Base-by-base conservation (phyloP, 2,888 invertebrate species). In the Mylabris sibirica region DNA sequence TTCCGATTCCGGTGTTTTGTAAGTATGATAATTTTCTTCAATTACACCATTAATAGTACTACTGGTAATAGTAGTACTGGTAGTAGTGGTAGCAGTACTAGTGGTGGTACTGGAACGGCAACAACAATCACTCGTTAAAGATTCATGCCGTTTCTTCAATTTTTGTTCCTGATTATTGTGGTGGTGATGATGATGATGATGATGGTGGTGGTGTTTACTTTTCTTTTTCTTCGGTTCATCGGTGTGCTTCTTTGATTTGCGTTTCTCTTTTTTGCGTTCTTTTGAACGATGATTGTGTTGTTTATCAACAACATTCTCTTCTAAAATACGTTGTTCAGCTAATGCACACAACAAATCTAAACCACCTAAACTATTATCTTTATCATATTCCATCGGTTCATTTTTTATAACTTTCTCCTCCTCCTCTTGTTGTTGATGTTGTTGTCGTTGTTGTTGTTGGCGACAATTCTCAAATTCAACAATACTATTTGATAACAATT, bases 401-500 rank as follows among this genome's bases (percentile, higher is more conserved):
- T 61, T 69, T 20, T 38, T 30, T 20, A 34, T 61, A 17, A 86
- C 86, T 74, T 86, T 77, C 60, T 80, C 80, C 75, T 80, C 79
- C 35, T n/a, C n/a, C n/a, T n/a, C n/a, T n/a, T n/a, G n/a, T n/a
- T n/a, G n/a, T n/a, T 78, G 76, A 3, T 75, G 76, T 41, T 74
- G 77, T 5, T 73, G 73, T 65, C 75, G 74, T 12, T 76, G 64
- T 22, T 77, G 76, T 63, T 75, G 74, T n/a, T 74, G 74, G 12
- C 84, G 82, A 61, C 85, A 79, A 64, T 88, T 88, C 78, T 92
- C 92, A 75, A 92, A 91, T 77, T 93, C 93, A 66, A 92, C 93
- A 69, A 95, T 94, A 81, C 95, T 95, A 78, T 95, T 95, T 0
- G 95, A 95, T 26, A 95, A 83, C 53, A 95, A 84, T 81, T 95